Percentiles rank a stretch among this genome's conserved stretches.
phyloP scores from a whole-genome alignment of 2,888 invertebrate species.

The Phaedon cochleariae region DNA sequence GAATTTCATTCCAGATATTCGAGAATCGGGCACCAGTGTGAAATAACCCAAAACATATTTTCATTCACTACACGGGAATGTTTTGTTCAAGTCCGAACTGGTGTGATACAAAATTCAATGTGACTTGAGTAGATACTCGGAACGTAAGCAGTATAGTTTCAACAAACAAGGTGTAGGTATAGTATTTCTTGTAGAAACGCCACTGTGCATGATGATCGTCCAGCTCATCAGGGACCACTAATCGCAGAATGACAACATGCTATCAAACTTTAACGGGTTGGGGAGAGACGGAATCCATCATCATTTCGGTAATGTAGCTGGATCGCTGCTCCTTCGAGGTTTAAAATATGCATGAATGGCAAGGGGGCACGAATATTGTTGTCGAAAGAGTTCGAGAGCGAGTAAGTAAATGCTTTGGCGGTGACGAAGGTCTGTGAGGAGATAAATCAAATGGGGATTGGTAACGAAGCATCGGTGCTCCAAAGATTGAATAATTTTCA shows the following conservation, averaged over 20 bases:
- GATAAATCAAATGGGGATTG: too few relatives aligned
- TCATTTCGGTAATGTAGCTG: constrained; percentile 41
- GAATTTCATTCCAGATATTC: too few relatives aligned
- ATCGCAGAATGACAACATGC: constrained; percentile 50
- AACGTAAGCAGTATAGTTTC: too few relatives aligned
- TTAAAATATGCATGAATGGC: constrained; percentile 42
- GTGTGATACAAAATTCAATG: too few relatives aligned
- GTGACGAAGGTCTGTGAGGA: too few relatives aligned
- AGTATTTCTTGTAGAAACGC: neutral
- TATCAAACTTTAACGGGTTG: constrained; percentile 50
- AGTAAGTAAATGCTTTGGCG: neutral
- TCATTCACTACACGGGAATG: too few relatives aligned
- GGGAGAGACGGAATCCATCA: constrained; percentile 43
- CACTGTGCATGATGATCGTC: constrained; percentile 31
- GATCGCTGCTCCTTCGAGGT: constrained; percentile 37
- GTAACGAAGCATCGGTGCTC: too few relatives aligned
- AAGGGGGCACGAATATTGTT: constrained; percentile 32
- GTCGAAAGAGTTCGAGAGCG: constrained; percentile 1
- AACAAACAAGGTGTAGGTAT: neutral
- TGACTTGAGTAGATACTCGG: too few relatives aligned
- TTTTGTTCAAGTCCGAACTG: too few relatives aligned
- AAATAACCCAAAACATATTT: too few relatives aligned
- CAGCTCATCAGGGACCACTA: constrained; percentile 48
- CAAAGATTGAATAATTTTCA: too few relatives aligned
- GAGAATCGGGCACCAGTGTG: too few relatives aligned